Percentiles rank a stretch among this genome's conserved stretches.
These are phyloP conservation scores for Allophyes oxyacanthae DNA, from an alignment of 2,888 invertebrate species.

Conservation along the genomic window DNA sequence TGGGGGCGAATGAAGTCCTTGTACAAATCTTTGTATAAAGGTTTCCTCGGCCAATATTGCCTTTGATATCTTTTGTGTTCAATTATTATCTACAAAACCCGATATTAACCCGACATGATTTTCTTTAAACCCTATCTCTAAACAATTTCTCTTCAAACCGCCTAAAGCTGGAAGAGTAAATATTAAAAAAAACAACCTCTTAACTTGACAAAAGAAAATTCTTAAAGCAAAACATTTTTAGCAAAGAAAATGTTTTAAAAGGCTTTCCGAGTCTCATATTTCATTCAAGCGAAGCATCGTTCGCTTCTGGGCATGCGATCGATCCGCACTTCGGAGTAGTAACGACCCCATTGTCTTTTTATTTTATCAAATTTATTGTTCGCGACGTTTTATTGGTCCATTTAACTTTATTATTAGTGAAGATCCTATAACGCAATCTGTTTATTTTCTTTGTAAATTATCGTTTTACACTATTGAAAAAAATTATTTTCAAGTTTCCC, in stretches of 20 bases:
- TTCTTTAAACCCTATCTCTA: slow-evolving; percentile 4
- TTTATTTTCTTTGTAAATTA: slow-evolving; percentile 2
- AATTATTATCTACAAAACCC: neutral
- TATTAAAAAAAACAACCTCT: slow-evolving; percentile 7
- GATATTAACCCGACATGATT: slow-evolving; percentile 2
- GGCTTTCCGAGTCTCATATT: slow-evolving; percentile 54
- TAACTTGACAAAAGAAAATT: slow-evolving; percentile 19
- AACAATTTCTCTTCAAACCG: slow-evolving; percentile 7
- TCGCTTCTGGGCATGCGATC: slow-evolving; percentile 29
- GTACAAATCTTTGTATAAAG: no score
- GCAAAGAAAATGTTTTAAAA: slow-evolving; percentile 54
- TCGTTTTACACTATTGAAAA: no score
- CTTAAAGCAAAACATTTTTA: slow-evolving; percentile 26
- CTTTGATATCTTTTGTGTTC: no score
- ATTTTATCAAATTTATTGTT: slow-evolving; percentile 37
- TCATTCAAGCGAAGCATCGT: slow-evolving; percentile 45
- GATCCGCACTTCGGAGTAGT: slow-evolving; percentile 37
- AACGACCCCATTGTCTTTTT: slow-evolving; percentile 37
- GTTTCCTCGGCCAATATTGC: no score
- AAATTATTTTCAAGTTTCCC: no score
- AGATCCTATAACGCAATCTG: slow-evolving; percentile 15
- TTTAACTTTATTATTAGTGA: slow-evolving; percentile 41
- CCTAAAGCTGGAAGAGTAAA: slow-evolving; percentile 7
- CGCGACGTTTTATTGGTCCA: slow-evolving; percentile 35
- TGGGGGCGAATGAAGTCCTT: no score